Evolutionary conservation across 2,797 vertebrate species (phyloP), one percentile per base, ranked within the genome.

Genomic region (Eutrigla gurnardus): DNA sequence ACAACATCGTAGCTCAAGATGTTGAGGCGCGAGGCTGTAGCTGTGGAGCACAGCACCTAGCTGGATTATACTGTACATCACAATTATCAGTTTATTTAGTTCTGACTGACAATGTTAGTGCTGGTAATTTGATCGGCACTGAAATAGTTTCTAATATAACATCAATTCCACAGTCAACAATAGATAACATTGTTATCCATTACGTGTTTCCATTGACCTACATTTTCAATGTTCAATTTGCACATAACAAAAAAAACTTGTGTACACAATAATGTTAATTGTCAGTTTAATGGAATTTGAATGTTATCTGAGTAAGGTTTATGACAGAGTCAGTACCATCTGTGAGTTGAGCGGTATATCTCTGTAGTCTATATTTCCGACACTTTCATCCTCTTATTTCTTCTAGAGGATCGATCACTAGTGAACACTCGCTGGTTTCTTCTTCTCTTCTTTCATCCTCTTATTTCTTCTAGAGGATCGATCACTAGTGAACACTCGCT

Each of bases 1-100:
- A 53, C 50, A 60, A 46, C 75, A 75, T 74, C 81, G 76, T 74
- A 50, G 54, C 39, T 58, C 14, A 37, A 81, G 73, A 70, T 74
- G 49, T 25, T 65, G 64, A 64, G 66, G 49, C 62, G 2, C 25
- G 25, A 25, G 25, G 25, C 60, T 43, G 2, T 32, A 15, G n/a
- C 39, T 50, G 36, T n/a, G n/a, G 58, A 77, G 55, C 57, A 32
- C 7, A 65, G 17, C 32, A 35, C 52, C 9, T 8, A 35, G 43
- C 25, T 25, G 25, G 25, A 25, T 25, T 25, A 25, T 25, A 25
- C n/a, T 11, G 52, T 35, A 15, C 12, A 35, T 25, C 36, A n/a
- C 15, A 50, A 17, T 32, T 67, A 4, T n/a, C 18, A 40, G 14
- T 43, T 54, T 12, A n/a, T 53, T 65, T 2, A 3, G 18, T 18